These are phyloP conservation scores for Drosophila orena DNA, from an alignment of 1,140 invertebrate species.

Conservation along the genomic window DNA sequence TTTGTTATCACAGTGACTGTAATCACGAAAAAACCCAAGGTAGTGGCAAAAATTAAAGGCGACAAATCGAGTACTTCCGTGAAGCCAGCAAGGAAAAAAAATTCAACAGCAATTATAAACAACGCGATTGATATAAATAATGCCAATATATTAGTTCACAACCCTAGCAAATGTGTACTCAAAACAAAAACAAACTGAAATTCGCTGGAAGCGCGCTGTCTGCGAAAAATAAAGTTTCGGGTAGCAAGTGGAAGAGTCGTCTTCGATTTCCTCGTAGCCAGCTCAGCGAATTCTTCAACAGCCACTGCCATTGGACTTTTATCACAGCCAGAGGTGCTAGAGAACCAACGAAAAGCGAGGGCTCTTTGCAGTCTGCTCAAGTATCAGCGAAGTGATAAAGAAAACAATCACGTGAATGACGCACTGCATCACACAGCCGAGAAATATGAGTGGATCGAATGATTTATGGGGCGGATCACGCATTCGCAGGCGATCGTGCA, in stretches of 20 bases:
- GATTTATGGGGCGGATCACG: conserved; percentile 27
- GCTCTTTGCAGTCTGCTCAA: conserved; percentile 8
- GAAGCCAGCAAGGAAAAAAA: conserved; percentile 17
- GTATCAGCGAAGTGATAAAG: conserved; percentile 53
- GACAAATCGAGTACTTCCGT: conserved; percentile 55
- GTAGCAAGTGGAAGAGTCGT: conserved; percentile 39
- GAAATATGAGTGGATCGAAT: conserved; percentile 54
- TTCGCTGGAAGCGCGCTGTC: conserved; percentile 45
- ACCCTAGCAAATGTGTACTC: conserved; percentile 4
- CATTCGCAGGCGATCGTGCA: conserved; percentile 8
- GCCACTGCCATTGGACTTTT: conserved; percentile 10
- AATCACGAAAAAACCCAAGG: conserved; percentile 23
- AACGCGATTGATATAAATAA: conserved; percentile 55
- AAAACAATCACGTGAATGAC: conserved; percentile 69
- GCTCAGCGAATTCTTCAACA: conserved; percentile 51
- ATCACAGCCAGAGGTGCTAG: conserved; percentile 28
- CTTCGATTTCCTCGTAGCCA: conserved; percentile 46
- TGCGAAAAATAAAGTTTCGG: conserved; percentile 43
- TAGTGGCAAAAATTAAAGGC: neutral
- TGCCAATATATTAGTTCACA: conserved; percentile 35
- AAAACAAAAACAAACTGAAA: conserved; percentile 41
- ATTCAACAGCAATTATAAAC: conserved; percentile 29
- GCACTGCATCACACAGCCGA: conserved; percentile 35
- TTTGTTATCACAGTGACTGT: conserved; percentile 61
- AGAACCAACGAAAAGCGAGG: neutral